Evolutionary conservation across 2,888 invertebrate species (phyloP), one percentile per base, ranked within the genome.

Genomic region (Drosophila tripunctata): DNA sequence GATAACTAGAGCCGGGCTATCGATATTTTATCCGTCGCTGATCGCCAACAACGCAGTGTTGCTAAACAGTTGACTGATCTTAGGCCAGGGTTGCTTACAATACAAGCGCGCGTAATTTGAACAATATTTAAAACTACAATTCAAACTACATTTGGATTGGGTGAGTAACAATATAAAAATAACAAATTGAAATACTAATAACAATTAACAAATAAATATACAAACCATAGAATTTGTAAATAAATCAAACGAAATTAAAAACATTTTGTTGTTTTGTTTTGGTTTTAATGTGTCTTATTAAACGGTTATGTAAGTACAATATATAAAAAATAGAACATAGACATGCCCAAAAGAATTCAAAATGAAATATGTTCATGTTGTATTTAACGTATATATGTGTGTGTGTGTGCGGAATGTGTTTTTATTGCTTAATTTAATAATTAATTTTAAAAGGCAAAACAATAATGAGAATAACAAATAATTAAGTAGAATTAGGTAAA

Each of bases 1-100:
- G 75, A 75, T 75, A 50, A 21, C 52, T 22, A 50, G 1, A 72
- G 75, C 65, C 56, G 30, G 19, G 14, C 31, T 56, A 72, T 75
- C 72, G 68, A 52, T 64, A 33, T 21, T 33, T 27, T 15, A 60
- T 36, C 22, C 60, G 65, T 56, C 69, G 24, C 8, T 8, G 7
- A 4, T n/a, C n/a, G n/a, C n/a, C n/a, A n/a, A n/a, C n/a, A n/a
- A 4, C 22, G 17, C 48, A 56, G 66, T 70, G 75, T 19, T 72
- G 15, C 27, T 3, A 8, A 52, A 36, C 14, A 15, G 5, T 19
- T 5, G 1, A n/a, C 8, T 5, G 21, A 50, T 36, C 38, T 14
- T 5, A 48, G 43, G 27, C 40, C 70, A 73, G 75, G 56, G 72
- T 61, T 73, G 75, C 35, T 57, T 45, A 3, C 19, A 43, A 52